Base-by-base conservation (phyloP, 2,797 vertebrate species). In the Psittacula derbiana region DNA sequence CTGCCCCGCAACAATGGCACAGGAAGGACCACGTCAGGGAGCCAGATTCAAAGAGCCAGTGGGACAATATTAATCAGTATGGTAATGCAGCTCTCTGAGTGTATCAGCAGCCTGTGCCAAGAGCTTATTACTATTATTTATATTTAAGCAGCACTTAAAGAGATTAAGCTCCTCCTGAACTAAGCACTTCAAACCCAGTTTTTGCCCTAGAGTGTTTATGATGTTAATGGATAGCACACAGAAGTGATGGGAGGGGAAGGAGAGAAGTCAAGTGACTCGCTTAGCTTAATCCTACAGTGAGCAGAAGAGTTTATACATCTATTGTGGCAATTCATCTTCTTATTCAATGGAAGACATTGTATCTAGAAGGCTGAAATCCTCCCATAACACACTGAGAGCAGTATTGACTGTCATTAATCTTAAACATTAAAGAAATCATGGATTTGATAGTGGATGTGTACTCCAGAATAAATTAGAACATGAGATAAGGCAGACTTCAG, bases 101-200 rank as follows among this genome's bases (percentile, higher is more conserved):
- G 14, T 14, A 86, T 21, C 38, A 91, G 21, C 75, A 91, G 72
- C n/a, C 73, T 75, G 38, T 84, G 43, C 8, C 70, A 79, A 55
- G 43, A 15, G 8, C 79, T 93, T 76, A 70, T 76, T 84, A 38
- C 13, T 38, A 30, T 64, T 79, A 72, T 38, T 66, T 75, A 47
- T 95, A 58, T 66, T 75, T 93, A 90, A 92, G 70, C 28, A 76
- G 53, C 25, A 70, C 72, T 88, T 93, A 72, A 90, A 92, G 49
- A 27, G 61, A 87, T 83, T 91, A 95, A 80, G 27, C 20, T 74
- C 5, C 40, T 80, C 30, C 66, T 92, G 67, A 88, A 80, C 40
- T 44, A 90, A 86, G 44, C 21, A 57, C 66, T 96, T 92, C 47
- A 92, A 92, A 70, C 13, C 8, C n/a, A 31, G 49, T 53, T 85